Evolutionary conservation across 2,888 invertebrate species (phyloP).

Genomic region (Aleiodes alternator): DNA sequence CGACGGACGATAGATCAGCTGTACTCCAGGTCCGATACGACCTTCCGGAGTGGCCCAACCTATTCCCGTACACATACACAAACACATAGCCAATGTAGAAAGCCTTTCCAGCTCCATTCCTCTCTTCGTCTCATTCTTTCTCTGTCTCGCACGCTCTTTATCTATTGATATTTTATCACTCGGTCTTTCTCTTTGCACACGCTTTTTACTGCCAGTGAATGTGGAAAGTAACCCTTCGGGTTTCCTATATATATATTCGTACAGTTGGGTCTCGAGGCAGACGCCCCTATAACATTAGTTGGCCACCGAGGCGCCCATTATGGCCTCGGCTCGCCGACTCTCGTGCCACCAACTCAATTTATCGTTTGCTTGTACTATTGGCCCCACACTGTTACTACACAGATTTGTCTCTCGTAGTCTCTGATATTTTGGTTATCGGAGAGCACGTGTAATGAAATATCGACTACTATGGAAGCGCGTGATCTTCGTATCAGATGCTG

Average conservation of each 20-base stretch:
- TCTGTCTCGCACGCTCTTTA: slow-evolving; percentile 16
- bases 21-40: slow-evolving; percentile 41
- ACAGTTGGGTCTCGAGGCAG: background rate
- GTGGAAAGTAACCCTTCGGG: slow-evolving; percentile 44
- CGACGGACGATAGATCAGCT: slow-evolving; percentile 60
- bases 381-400: slow-evolving; percentile 54
- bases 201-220: slow-evolving; percentile 10
- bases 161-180: slow-evolving; percentile 15
- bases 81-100: background rate
- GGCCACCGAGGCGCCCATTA: slow-evolving; percentile 62
- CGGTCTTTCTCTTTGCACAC: slow-evolving; percentile 1
- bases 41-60: slow-evolving; percentile 56
- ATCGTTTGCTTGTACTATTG: slow-evolving; percentile 70
- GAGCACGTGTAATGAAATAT: too few species aligned
- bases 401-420: slow-evolving; percentile 4
- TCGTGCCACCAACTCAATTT: slow-evolving; percentile 63
- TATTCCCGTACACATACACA: slow-evolving; percentile 29
- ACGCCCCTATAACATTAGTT: slow-evolving; percentile 38
- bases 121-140: background rate
- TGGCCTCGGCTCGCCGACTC: slow-evolving; percentile 64
- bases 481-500: too few species aligned
- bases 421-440: slow-evolving; percentile 60
- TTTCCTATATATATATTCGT: slow-evolving; percentile 1
- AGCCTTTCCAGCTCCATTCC: slow-evolving; percentile 11
- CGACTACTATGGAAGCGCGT: too few species aligned